phyloP scores from a whole-genome alignment of 2,797 vertebrate species.

The Catamblyrhynchus diadema region DNA sequence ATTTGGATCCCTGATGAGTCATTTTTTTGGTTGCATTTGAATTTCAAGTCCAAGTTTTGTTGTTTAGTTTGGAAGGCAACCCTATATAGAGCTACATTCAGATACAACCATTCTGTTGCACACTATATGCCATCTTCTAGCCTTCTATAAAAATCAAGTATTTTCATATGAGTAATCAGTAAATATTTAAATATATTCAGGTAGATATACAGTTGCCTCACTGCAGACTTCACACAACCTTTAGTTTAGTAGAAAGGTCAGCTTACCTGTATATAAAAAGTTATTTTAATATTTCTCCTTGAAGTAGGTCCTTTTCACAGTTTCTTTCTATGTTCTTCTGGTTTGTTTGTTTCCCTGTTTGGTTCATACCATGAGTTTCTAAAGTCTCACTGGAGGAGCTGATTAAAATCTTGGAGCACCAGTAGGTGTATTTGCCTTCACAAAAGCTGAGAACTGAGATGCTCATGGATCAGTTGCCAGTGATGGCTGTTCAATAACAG shows the following conservation, averaged over 20 bases:
- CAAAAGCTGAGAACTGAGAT: neutral
- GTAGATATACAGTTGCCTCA: neutral
- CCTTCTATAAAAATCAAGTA: neutral
- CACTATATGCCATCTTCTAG: neutral
- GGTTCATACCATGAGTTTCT: neutral
- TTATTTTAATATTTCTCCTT: neutral
- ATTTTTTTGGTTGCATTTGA: neutral
- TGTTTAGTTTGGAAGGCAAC: neutral
- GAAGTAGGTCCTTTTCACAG: neutral
- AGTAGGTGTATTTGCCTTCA: neutral
- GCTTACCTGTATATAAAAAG: neutral
- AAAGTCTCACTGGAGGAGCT: neutral
- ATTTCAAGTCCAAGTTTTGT: neutral
- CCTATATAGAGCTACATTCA: neutral
- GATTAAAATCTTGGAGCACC: neutral
- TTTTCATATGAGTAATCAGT: neutral
- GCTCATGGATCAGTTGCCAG: neutral
- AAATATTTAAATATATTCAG: neutral
- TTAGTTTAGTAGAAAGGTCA: neutral
- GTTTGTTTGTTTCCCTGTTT: neutral
- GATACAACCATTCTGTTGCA: neutral
- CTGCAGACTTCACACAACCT: neutral
- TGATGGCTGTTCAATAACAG: neutral
- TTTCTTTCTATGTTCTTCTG: neutral
- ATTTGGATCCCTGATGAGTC: neutral